Conservation (phyloP, 2,888 invertebrate species). For the Spisula subtruncata region DNA sequence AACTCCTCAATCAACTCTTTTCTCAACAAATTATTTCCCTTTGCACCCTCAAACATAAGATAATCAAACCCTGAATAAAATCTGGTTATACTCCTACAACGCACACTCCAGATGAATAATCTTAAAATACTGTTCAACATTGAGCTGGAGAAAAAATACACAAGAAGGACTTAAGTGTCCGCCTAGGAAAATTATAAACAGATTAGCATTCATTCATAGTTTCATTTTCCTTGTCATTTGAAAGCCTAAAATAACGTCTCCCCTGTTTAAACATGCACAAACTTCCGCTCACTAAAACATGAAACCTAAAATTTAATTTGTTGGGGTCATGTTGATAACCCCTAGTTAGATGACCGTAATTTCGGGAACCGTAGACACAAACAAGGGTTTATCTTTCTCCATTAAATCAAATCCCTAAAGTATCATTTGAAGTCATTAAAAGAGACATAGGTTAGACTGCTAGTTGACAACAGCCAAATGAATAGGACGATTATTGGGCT, state of each 20-base stretch:
- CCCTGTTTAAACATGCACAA: slow-evolving; percentile 12
- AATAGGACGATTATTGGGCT: background rate
- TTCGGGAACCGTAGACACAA: background rate
- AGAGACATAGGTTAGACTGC: background rate
- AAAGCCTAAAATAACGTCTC: slow-evolving; percentile 17
- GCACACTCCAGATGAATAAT: too few relatives aligned
- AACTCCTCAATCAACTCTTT: too few relatives aligned
- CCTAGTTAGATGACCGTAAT: background rate
- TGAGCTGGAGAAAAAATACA: background rate
- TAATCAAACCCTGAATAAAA: too few relatives aligned
- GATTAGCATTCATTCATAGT: slow-evolving; percentile 2
- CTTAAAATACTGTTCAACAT: background rate
- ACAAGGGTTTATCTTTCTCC: slow-evolving; percentile 10
- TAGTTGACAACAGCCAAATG: slow-evolving; percentile 13
- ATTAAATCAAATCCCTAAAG: slow-evolving; percentile 14
- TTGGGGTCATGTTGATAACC: slow-evolving; percentile 3
- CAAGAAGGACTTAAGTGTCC: background rate
- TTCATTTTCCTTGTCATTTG: background rate
- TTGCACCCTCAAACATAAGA: too few relatives aligned
- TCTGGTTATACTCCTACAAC: too few relatives aligned
- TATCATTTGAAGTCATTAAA: slow-evolving; percentile 20
- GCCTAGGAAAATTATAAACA: background rate
- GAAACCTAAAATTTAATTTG: slow-evolving; percentile 16
- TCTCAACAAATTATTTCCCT: too few relatives aligned
- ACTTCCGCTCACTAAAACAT: slow-evolving; percentile 4